Percentiles rank a stretch among this genome's conserved stretches.
Conservation (phyloP, 2,113 vertebrate species). For the Pontoporia blainvillei region DNA sequence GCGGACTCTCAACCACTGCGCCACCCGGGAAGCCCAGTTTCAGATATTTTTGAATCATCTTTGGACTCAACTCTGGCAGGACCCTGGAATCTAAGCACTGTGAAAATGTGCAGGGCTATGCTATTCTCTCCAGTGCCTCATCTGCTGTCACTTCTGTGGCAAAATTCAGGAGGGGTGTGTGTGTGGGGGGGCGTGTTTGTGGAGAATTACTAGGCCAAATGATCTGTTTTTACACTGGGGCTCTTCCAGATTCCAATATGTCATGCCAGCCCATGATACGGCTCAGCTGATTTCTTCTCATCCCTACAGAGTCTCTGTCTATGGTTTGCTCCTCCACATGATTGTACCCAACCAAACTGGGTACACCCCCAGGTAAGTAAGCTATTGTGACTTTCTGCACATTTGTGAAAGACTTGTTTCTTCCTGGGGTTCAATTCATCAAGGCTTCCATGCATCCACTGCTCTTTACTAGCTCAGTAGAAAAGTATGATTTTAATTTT, state of each 20-base stretch:
- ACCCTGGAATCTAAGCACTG: neutral
- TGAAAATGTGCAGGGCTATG: neutral
- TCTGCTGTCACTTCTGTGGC: neutral
- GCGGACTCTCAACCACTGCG: no score
- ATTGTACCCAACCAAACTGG: no score
- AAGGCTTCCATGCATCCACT: neutral
- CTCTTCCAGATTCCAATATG: neutral
- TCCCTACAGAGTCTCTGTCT: neutral
- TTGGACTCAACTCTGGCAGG: neutral
- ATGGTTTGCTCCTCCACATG: neutral
- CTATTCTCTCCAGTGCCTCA: neutral
- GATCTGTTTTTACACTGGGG: neutral
- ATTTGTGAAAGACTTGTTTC: neutral
- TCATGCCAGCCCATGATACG: neutral
- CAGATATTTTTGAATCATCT: neutral
- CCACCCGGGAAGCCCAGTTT: neutral
- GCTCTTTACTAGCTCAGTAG: neutral
- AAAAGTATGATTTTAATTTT: neutral
- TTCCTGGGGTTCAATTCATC: neutral
- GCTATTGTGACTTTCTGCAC: neutral
- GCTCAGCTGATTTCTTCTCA: neutral
- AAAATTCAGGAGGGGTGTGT: neutral
- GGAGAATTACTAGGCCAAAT: neutral
- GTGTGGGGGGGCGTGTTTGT: neutral
- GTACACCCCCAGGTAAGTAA: neutral